phyloP scores from a whole-genome alignment of 2,888 invertebrate genomes.

The Drosophila percnosoma region DNA sequence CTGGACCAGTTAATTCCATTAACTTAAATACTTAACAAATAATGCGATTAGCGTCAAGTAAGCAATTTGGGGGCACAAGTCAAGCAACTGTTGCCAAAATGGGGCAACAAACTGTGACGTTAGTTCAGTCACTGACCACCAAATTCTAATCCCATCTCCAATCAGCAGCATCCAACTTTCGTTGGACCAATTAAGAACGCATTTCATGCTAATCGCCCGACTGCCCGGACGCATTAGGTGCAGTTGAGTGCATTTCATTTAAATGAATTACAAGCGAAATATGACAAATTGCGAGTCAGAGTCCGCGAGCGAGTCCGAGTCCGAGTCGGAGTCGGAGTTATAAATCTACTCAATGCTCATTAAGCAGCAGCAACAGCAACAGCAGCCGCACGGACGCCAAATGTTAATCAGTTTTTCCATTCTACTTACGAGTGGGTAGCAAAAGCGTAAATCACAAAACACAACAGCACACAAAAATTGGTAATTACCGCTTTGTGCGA shows the following conservation, averaged over 20 bases:
- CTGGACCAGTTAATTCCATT: slow-evolving; percentile 47
- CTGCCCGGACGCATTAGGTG: slow-evolving; percentile 51
- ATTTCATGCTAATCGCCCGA: slow-evolving; percentile 65
- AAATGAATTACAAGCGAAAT: slow-evolving; percentile 77
- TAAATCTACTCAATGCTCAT: slow-evolving; percentile 40
- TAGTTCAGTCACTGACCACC: no score
- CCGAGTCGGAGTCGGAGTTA: not conserved
- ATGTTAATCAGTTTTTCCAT: slow-evolving; percentile 70
- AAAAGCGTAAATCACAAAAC: slow-evolving; percentile 68
- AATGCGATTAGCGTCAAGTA: slow-evolving; percentile 52
- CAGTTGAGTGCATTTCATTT: slow-evolving; percentile 79
- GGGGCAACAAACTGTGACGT: no score
- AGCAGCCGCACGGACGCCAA: slow-evolving; percentile 48
- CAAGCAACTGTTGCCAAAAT: slow-evolving; percentile 18
- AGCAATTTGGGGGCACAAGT: slow-evolving; percentile 20
- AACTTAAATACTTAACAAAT: slow-evolving; percentile 49
- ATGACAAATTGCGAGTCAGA: slow-evolving; percentile 42
- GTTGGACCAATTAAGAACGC: slow-evolving; percentile 71
- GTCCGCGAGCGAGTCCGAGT: not conserved
- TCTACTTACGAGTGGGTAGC: slow-evolving; percentile 34
- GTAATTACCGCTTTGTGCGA: slow-evolving; percentile 57
- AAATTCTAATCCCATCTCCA: slow-evolving; percentile 52
- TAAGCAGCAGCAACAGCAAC: slow-evolving; percentile 32
- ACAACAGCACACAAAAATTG: slow-evolving; percentile 65
- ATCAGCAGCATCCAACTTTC: slow-evolving; percentile 35